These are phyloP conservation scores for Pseudopipra pipra DNA, from an alignment of 2,113 vertebrate species.

Conservation along the genomic window DNA sequence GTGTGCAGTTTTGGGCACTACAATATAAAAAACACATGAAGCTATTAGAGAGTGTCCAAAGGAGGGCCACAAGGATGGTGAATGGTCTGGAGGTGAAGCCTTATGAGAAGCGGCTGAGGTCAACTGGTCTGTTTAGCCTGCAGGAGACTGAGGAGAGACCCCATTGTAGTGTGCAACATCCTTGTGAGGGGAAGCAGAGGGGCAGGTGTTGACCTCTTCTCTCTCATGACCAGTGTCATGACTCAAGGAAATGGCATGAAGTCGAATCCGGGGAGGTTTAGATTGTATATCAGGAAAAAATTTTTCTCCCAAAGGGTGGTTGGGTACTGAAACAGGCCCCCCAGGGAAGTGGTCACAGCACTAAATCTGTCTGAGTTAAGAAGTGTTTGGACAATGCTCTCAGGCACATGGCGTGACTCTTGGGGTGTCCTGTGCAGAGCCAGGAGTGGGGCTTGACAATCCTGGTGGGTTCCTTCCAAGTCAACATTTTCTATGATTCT, in stretches of 20 bases:
- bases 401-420: too few species aligned
- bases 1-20: not conserved
- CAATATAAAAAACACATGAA: not conserved
- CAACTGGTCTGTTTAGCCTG: not conserved
- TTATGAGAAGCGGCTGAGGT: not conserved
- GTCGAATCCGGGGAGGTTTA: not conserved
- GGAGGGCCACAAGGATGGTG: not conserved
- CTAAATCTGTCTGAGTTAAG: not conserved
- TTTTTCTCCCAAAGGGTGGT: not conserved
- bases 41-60: not conserved
- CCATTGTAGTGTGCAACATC: too few species aligned
- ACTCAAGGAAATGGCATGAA: not conserved
- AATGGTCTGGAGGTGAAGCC: not conserved
- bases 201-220: not conserved
- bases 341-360: not conserved
- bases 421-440: not conserved
- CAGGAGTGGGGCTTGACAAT: not conserved
- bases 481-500: not conserved
- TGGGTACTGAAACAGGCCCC: not conserved
- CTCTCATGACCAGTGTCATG: not conserved
- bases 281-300: not conserved
- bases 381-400: not conserved
- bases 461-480: not conserved
- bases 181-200: rapidly evolving
- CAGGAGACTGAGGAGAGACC: not conserved